These are phyloP conservation scores for Leucoraja erinaceus DNA, from an alignment of 2,113 vertebrate genomes.

Conservation along the genomic window DNA sequence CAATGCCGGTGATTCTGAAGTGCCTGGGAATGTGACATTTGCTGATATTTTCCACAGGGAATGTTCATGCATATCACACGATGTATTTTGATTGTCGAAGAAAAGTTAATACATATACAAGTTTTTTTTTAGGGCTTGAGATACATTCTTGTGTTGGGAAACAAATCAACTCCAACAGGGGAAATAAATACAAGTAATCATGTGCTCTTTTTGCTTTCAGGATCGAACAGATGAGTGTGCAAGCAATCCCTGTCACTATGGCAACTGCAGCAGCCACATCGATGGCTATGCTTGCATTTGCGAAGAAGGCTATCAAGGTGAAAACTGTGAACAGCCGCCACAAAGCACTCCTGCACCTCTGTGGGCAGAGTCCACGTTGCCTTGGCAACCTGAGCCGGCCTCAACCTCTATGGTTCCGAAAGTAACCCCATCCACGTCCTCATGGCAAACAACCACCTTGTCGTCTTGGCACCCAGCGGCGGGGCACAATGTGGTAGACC, in stretches of 20 bases:
- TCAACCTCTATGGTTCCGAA: slow-evolving; percentile 62
- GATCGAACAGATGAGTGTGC: slow-evolving; percentile 81
- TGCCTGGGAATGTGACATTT: background rate
- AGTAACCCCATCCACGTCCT: slow-evolving; percentile 54
- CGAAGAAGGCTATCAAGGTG: slow-evolving; percentile 71
- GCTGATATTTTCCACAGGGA: background rate
- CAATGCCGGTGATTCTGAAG: background rate
- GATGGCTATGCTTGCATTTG: slow-evolving; percentile 76
- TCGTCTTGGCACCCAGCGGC: slow-evolving; percentile 80
- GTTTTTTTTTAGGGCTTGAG: background rate
- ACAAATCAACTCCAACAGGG: background rate
- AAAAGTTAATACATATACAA: background rate
- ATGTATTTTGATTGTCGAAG: background rate
- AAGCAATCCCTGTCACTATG: slow-evolving; percentile 92
- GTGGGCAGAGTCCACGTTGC: slow-evolving; percentile 51
- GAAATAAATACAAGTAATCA: background rate
- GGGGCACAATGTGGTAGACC: slow-evolving; percentile 76
- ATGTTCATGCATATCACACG: background rate
- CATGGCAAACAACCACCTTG: slow-evolving; percentile 54
- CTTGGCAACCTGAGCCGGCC: slow-evolving; percentile 55
- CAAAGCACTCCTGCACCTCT: slow-evolving; percentile 46
- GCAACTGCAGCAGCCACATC: slow-evolving; percentile 75
- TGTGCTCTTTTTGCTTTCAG: slow-evolving; percentile 51
- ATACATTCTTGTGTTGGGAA: background rate
- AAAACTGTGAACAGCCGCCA: slow-evolving; percentile 62